These are phyloP conservation scores for Paramormyrops kingsleyae DNA, from an alignment of 2,113 vertebrate species.

Conservation along the genomic window DNA sequence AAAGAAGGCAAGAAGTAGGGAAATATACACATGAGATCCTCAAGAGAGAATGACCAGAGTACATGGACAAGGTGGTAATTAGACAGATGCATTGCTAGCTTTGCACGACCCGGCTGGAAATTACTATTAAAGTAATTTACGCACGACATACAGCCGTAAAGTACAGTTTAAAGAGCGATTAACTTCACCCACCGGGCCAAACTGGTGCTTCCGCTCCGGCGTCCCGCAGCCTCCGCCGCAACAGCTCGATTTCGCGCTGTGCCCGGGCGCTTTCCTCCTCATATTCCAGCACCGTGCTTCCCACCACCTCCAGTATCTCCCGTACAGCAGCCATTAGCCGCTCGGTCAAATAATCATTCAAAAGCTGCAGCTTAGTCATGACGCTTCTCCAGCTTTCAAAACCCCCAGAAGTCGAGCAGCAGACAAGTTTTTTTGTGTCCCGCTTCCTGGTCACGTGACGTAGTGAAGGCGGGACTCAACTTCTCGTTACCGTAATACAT, in stretches of 20 bases:
- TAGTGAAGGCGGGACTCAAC: neutral
- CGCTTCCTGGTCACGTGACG: conserved; percentile 10
- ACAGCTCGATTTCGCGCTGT: conserved; percentile 54
- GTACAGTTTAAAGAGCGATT: neutral
- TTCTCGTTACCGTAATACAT: neutral
- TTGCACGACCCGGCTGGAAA: neutral
- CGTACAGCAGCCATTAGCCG: conserved; percentile 55
- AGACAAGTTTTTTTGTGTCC: conserved; percentile 1
- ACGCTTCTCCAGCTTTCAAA: conserved; percentile 17
- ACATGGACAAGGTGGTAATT: neutral
- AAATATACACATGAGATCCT: neutral
- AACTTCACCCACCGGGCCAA: conserved; percentile 46
- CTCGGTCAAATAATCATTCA: conserved; percentile 58
- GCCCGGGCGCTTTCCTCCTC: conserved; percentile 58
- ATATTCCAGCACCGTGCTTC: conserved; percentile 60
- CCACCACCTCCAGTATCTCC: conserved; percentile 63
- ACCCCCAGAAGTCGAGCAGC: neutral
- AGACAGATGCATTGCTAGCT: neutral
- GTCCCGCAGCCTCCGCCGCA: conserved; percentile 61
- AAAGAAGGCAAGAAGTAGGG: neutral
- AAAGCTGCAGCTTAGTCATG: conserved; percentile 57
- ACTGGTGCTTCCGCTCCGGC: conserved; percentile 45
- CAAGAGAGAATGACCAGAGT: neutral
- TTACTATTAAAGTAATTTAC: neutral
- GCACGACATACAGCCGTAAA: neutral